A percentile compares a stretch with the other conserved stretches of the same genome.
phyloP scores from a whole-genome alignment of 2,888 invertebrate species.

The Drosophila putrida region DNA sequence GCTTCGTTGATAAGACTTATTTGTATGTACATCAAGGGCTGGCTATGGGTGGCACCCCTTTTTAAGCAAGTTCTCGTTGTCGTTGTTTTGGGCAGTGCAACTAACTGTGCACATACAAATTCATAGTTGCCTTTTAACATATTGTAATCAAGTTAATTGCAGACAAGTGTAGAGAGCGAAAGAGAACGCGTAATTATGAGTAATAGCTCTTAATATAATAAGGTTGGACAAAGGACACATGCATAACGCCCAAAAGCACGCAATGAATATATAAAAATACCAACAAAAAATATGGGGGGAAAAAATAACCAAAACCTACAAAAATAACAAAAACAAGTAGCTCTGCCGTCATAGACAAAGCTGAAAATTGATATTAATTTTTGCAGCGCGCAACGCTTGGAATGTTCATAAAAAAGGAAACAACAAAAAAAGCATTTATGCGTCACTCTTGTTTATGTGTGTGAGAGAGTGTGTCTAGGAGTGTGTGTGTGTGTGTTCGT shows the following conservation, averaged over 20 bases:
- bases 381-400: conserved; percentile 50
- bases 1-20: not conserved
- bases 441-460: conserved; percentile 9
- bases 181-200: conserved; percentile 71
- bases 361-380: conserved; percentile 81
- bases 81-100: conserved; percentile 18
- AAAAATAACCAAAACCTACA: conserved; percentile 18
- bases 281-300: conserved; percentile 30
- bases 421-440: conserved; percentile 37
- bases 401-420: conserved; percentile 65
- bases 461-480: conserved; percentile 7
- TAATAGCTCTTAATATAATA: conserved; percentile 79
- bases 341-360: conserved; percentile 66
- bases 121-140: not conserved
- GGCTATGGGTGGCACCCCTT: conserved; percentile 34
- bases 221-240: conserved; percentile 48
- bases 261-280: conserved; percentile 62
- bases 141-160: conserved; percentile 79
- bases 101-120: not conserved
- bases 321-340: conserved; percentile 17
- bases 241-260: conserved; percentile 72
- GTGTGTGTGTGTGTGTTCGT: conserved; percentile 11
- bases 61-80: not conserved
- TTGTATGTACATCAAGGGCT: conserved; percentile 29
- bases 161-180: conserved; percentile 26